Evolutionary conservation across 2,113 vertebrate species (phyloP).

Genomic region (Lasiurus borealis): DNA sequence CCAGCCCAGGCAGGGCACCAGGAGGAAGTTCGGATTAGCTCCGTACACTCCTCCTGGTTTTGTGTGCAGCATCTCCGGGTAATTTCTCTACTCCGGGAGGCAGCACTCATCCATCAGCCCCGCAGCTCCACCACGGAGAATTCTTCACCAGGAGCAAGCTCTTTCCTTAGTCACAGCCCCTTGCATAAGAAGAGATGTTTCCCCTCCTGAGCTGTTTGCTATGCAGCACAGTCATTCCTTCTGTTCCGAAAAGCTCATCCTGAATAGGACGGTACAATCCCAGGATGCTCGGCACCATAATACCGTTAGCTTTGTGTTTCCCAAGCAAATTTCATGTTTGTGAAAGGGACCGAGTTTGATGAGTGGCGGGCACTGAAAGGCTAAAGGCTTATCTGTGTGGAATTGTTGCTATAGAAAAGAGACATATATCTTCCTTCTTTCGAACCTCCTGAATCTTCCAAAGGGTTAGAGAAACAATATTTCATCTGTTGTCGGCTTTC

Average conservation of each 20-base stretch:
- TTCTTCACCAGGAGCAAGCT: not conserved
- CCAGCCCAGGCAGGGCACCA: not conserved
- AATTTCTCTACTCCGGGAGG: not conserved
- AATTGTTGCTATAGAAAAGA: slow-evolving; percentile 23
- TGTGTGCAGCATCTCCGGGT: not conserved
- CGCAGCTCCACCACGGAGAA: not conserved
- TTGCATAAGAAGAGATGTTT: slow-evolving; percentile 61
- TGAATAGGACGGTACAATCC: slow-evolving; percentile 51
- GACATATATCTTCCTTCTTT: slow-evolving; percentile 7
- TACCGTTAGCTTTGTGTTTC: slow-evolving; percentile 65
- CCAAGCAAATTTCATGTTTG: slow-evolving; percentile 57
- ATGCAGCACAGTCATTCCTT: slow-evolving; percentile 55
- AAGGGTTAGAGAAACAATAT: slow-evolving; percentile 28
- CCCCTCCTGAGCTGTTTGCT: slow-evolving; percentile 51
- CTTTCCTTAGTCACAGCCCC: slow-evolving; percentile 47
- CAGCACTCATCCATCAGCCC: not conserved
- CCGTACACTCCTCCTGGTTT: not conserved
- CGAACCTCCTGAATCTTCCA: slow-evolving; percentile 39
- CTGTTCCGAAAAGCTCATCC: slow-evolving; percentile 57
- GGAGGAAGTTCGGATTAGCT: not conserved
- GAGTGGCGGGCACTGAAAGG: slow-evolving; percentile 16
- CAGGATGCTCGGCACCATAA: slow-evolving; percentile 53
- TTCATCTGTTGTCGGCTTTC: slow-evolving; percentile 1
- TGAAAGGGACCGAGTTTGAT: slow-evolving; percentile 59
- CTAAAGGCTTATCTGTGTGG: slow-evolving; percentile 40